Percentiles rank a stretch among this genome's conserved stretches.
Conservation (phyloP, 2,888 invertebrate species). For the Tachina lurida region DNA sequence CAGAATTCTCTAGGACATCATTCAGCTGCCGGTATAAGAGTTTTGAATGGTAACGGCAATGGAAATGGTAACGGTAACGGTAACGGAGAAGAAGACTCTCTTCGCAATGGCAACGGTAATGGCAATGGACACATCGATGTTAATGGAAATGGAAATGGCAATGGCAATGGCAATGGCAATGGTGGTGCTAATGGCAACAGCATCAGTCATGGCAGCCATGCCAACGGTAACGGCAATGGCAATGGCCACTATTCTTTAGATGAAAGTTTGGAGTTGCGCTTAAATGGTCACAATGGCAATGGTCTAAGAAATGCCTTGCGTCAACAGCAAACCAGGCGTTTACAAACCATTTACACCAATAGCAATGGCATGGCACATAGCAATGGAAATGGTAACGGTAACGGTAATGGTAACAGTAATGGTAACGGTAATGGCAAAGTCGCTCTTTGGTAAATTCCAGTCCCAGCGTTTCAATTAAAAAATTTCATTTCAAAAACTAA, state of each 20-base stretch:
- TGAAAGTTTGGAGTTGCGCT: conserved; percentile 52
- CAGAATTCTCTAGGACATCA: conserved; percentile 59
- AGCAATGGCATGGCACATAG: conserved; percentile 28
- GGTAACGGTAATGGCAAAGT: conserved; percentile 62
- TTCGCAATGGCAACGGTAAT: conserved; percentile 44
- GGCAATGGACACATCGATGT: not conserved
- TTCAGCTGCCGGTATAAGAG: conserved; percentile 58
- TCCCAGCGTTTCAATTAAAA: not conserved
- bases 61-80: conserved; percentile 63
- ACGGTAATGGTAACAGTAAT: conserved; percentile 58
- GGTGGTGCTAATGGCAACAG: too few species aligned
- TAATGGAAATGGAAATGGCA: conserved; percentile 52
- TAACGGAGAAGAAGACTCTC: not conserved
- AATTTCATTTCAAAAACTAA: conserved; percentile 24
- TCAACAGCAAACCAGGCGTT: conserved; percentile 39
- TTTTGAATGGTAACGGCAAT: conserved; percentile 67
- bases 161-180: conserved; percentile 58
- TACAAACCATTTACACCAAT: conserved; percentile 47
- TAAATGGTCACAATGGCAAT: conserved; percentile 50
- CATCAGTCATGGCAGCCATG: too few species aligned
- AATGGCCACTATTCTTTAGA: conserved; percentile 64
- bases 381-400: conserved; percentile 41
- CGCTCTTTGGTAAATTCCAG: conserved; percentile 56
- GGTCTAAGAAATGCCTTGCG: conserved; percentile 54
- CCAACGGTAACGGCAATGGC: too few species aligned